A percentile compares a stretch with the other conserved stretches of the same genome.
Evolutionary conservation across 2,113 vertebrate genomes (phyloP).

Genomic region (Naja naja): DNA sequence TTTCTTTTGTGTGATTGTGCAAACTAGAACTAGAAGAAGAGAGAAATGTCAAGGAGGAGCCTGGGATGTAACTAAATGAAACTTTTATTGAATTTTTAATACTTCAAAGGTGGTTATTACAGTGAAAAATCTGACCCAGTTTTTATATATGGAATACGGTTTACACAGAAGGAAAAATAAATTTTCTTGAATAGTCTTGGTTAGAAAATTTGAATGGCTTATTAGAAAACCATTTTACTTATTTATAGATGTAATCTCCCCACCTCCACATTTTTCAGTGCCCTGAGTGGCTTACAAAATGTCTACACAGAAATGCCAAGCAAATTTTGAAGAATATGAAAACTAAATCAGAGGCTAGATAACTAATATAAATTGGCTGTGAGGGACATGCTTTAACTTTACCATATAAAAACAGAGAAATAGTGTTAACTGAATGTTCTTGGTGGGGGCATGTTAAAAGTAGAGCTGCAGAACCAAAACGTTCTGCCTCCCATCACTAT

Average conservation of each 20-base stretch:
- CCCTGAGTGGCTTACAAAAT: background rate
- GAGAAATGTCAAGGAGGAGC: background rate
- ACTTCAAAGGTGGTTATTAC: background rate
- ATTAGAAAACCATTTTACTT: background rate
- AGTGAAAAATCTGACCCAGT: background rate
- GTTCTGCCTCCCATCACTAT: background rate
- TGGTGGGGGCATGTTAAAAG: background rate
- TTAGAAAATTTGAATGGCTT: background rate
- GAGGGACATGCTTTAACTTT: background rate
- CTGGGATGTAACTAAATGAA: background rate
- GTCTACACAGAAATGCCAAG: background rate
- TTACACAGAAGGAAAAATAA: background rate
- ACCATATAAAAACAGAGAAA: background rate
- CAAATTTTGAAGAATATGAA: background rate
- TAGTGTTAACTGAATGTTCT: background rate
- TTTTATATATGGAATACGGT: background rate
- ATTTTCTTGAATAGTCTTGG: background rate
- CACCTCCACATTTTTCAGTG: background rate
- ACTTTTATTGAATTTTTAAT: background rate
- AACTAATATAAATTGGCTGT: background rate
- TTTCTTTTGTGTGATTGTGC: background rate
- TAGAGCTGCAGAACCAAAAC: background rate
- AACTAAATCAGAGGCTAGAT: background rate
- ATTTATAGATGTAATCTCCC: background rate
- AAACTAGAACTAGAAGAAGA: background rate